Percentiles rank a stretch among this genome's conserved stretches.
These are phyloP conservation scores for Vanessa atalanta DNA, from an alignment of 1,140 invertebrate genomes.

Conservation along the genomic window DNA sequence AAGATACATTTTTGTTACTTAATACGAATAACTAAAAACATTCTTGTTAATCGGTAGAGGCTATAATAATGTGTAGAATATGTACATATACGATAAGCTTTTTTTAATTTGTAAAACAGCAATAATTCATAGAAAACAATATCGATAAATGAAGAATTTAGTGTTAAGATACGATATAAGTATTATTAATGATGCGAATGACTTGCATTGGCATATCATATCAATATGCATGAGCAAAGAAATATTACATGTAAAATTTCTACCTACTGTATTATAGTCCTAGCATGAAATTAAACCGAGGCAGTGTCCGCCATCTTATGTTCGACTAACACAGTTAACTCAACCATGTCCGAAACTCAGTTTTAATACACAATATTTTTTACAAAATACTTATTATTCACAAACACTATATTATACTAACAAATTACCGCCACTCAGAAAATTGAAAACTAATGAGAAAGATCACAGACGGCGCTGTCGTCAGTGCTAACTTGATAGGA, in stretches of 20 bases:
- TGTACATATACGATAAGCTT: too few species aligned
- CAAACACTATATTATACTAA: conserved; percentile 44
- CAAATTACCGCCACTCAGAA: conserved; percentile 59
- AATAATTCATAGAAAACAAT: background rate
- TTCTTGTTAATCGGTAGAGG: too few species aligned
- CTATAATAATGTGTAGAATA: too few species aligned
- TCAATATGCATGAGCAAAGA: background rate
- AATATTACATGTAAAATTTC: background rate
- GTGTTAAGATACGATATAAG: background rate
- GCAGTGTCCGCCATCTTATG: conserved; percentile 53
- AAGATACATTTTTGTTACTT: too few species aligned
- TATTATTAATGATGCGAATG: background rate
- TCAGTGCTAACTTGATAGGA: conserved; percentile 41
- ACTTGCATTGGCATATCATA: background rate
- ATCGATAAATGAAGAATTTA: background rate
- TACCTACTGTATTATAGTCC: background rate
- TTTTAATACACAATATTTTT: conserved; percentile 9
- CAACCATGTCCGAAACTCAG: conserved; percentile 17
- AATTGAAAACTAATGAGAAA: conserved; percentile 51
- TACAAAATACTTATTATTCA: conserved; percentile 33
- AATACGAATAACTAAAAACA: too few species aligned
- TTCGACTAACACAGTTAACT: conserved; percentile 19
- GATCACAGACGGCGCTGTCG: conserved; percentile 69
- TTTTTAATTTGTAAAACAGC: background rate
- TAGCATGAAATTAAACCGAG: conserved; percentile 21